Evolutionary conservation across 1,140 invertebrate species (phyloP), one percentile per base, ranked within the genome.

Genomic region (Drosophila lini): DNA sequence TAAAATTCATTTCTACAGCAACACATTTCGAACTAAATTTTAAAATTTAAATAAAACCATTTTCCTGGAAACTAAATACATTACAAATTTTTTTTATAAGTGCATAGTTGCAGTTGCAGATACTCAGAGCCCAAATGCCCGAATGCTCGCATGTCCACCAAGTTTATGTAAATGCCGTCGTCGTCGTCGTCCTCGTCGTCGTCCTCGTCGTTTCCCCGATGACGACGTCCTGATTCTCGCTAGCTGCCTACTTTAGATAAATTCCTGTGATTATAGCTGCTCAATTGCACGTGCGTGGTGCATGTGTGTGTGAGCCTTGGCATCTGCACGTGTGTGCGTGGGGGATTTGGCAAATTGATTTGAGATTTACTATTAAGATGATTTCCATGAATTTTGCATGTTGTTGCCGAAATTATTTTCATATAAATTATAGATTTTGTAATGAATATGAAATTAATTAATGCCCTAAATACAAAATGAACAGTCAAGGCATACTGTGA

Each of bases 371-470:
- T 71, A 71, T 71, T 71, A 71, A 71, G 68, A 71, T 71, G 68
- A 71, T 69, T 71, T 71, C 28, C 50, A 45, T 71, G 53, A 16
- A 77, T 77, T 69, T 71, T 78, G 75, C 48, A 69, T 62, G 68
- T 13, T 47, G 70, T 40, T 55, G 41, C 42, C 40, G 63, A 70
- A 89, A 88, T 89, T 89, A 88, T 89, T 84, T 88, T 89, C 61
- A 78, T 78, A 88, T 88, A 75, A 76, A 89, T 88, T 89, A 88
- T 67, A 73, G 73, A 78, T 80, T 83, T 60, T 78, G 70, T 84
- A 88, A 88, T 88, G 79, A 84, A 88, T 89, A 78, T 68, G 73
- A 80, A 88, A 84, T 78, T 80, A 84, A 89, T 88, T 78, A 84
- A 78, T 71, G 77, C 50, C 65, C 61, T 47, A 65, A 75, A 78